A percentile compares a stretch with the other conserved stretches of the same genome.
These are phyloP conservation scores for Synergus itoensis DNA, from an alignment of 2,888 invertebrate genomes.

Conservation along the genomic window DNA sequence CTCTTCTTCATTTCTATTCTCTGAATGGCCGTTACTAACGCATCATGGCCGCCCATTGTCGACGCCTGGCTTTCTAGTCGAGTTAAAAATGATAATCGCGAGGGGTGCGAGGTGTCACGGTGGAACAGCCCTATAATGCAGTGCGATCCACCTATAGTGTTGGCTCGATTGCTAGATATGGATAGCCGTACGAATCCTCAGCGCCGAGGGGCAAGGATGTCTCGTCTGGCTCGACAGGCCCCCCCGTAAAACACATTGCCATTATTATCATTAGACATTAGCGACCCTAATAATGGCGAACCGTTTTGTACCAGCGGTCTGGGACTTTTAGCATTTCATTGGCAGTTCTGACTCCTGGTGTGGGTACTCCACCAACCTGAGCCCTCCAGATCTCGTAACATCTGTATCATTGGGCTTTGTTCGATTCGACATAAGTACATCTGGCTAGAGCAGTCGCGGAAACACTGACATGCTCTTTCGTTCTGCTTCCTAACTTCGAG, in stretches of 20 bases:
- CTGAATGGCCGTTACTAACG: conserved; percentile 72
- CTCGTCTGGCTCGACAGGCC: conserved; percentile 26
- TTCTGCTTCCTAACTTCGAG: conserved; percentile 23
- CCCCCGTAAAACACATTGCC: conserved; percentile 58
- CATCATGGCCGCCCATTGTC: conserved; percentile 71
- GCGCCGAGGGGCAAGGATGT: conserved; percentile 41
- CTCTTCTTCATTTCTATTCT: conserved; percentile 49
- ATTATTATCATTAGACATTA: conserved; percentile 72
- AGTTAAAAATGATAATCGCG: conserved; percentile 71
- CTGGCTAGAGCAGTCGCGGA: conserved; percentile 60
- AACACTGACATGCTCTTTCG: conserved; percentile 42
- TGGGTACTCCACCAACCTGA: conserved; percentile 39
- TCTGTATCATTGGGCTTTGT: conserved; percentile 75
- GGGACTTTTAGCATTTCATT: conserved; percentile 38
- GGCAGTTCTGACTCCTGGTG: conserved; percentile 53
- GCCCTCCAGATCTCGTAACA: conserved; percentile 65
- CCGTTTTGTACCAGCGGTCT: conserved; percentile 52
- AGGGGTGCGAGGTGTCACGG: conserved; percentile 72
- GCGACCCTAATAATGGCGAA: conserved; percentile 70
- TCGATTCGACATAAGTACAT: conserved; percentile 66
- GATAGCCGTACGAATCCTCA: conserved; percentile 46
- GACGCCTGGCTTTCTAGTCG: conserved; percentile 68
- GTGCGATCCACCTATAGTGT: conserved; percentile 63
- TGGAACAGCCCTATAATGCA: conserved; percentile 62
- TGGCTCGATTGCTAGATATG: conserved; percentile 38